Conservation (phyloP, 2,113 vertebrate species). For the Daphoenositta chrysoptera region DNA sequence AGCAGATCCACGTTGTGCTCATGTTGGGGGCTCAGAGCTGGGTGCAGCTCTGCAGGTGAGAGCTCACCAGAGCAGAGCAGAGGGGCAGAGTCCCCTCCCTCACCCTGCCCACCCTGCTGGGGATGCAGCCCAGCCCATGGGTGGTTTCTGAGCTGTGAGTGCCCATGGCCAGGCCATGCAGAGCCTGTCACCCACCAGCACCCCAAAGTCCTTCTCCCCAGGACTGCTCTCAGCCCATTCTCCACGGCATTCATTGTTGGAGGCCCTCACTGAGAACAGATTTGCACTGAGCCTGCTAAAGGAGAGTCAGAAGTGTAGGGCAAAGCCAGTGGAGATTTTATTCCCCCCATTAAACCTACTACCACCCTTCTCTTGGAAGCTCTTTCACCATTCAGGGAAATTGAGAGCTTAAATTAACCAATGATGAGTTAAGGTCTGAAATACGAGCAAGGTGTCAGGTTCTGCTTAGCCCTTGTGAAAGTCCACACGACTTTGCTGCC, state of each 20-base stretch:
- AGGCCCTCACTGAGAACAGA: background rate
- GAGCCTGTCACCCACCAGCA: background rate
- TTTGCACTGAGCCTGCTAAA: background rate
- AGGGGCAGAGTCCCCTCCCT: background rate
- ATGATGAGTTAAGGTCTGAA: background rate
- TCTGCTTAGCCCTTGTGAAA: background rate
- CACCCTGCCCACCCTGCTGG: background rate
- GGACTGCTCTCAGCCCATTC: background rate
- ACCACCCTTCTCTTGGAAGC: background rate
- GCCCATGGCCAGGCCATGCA: background rate
- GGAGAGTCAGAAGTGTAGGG: background rate
- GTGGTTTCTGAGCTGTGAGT: background rate
- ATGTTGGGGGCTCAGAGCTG: background rate
- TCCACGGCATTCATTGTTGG: background rate
- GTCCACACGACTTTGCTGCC: accelerated
- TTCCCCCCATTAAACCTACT: background rate
- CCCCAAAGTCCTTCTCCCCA: background rate
- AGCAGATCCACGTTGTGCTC: background rate
- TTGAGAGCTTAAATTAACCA: background rate
- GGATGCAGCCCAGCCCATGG: background rate
- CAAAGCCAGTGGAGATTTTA: background rate
- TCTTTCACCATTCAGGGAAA: background rate
- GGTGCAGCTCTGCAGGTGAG: background rate
- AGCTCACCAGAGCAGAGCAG: background rate
- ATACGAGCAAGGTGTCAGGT: background rate